Percentiles rank a stretch among this genome's conserved stretches.
phyloP scores from a whole-genome alignment of 1,140 invertebrate genomes.

The Rhyacophila brunnea region DNA sequence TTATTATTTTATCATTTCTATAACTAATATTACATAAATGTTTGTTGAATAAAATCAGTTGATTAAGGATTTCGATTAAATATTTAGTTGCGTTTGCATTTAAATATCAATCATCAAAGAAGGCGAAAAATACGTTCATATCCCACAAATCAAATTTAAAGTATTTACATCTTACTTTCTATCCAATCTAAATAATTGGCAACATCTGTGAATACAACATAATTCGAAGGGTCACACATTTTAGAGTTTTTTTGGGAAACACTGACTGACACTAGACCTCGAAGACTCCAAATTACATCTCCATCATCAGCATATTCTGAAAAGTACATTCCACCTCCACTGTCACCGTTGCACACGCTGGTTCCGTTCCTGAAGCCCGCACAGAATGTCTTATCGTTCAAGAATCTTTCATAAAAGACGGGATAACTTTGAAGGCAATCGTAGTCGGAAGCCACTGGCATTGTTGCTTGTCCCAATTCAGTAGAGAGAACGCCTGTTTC shows the following conservation, averaged over 20 bases:
- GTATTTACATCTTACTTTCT: no score
- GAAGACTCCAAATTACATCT: constrained; percentile 36
- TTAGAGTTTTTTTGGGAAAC: constrained; percentile 29
- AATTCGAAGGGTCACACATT: constrained; percentile 38
- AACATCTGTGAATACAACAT: constrained; percentile 40
- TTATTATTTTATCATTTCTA: no score
- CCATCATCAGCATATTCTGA: constrained; percentile 28
- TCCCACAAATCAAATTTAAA: no score
- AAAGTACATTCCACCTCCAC: constrained; percentile 40
- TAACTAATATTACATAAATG: no score
- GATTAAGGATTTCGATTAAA: no score
- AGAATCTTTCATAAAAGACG: constrained; percentile 8
- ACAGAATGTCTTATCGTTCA: constrained; percentile 13
- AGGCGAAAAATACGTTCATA: no score
- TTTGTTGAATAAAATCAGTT: no score
- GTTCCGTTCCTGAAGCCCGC: constrained; percentile 23
- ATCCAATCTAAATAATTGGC: constrained; percentile 4
- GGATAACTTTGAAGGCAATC: constrained; percentile 41
- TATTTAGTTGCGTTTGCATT: no score
- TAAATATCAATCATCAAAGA: no score
- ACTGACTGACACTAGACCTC: constrained; percentile 40
- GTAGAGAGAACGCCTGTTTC: background rate
- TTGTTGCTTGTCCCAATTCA: constrained; percentile 30
- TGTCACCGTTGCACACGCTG: constrained; percentile 42
- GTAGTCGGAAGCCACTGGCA: constrained; percentile 39